These are phyloP conservation scores for Spicauda simplicius DNA, from an alignment of 2,888 invertebrate species.

Conservation along the genomic window DNA sequence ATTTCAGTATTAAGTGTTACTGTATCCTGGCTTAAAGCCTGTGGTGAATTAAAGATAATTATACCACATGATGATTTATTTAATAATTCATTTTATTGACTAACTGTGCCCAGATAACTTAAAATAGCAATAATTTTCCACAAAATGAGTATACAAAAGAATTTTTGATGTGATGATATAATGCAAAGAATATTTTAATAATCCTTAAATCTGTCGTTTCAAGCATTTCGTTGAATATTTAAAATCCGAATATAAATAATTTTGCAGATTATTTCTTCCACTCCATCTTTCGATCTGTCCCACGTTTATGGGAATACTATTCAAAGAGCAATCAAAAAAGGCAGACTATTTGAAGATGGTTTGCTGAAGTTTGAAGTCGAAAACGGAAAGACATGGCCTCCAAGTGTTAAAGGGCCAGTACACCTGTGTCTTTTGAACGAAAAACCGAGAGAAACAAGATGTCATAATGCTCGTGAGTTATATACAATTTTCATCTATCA, in stretches of 20 bases:
- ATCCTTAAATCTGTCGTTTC: no score
- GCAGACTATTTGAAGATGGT: conserved; percentile 47
- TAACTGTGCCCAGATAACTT: no score
- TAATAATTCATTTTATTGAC: no score
- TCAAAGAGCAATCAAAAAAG: conserved; percentile 42
- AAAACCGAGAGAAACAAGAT: conserved; percentile 55
- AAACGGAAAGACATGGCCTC: conserved; percentile 51
- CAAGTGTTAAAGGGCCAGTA: conserved; percentile 41
- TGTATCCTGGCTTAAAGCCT: no score
- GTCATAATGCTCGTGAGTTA: conserved; percentile 56
- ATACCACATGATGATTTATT: no score
- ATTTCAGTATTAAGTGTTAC: no score
- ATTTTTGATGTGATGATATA: no score
- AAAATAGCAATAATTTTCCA: no score
- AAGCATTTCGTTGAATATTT: no score
- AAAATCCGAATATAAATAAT: neutral
- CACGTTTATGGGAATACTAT: conserved; percentile 46
- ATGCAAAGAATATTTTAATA: no score
- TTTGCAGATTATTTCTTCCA: conserved; percentile 50
- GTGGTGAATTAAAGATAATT: no score
- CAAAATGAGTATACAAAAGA: no score
- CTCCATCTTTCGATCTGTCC: conserved; percentile 50
- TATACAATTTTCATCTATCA: neutral
- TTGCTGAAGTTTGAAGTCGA: conserved; percentile 49
- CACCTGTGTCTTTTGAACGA: conserved; percentile 50